Conservation (phyloP, 2,888 invertebrate genomes). For the Synergus itoensis region DNA sequence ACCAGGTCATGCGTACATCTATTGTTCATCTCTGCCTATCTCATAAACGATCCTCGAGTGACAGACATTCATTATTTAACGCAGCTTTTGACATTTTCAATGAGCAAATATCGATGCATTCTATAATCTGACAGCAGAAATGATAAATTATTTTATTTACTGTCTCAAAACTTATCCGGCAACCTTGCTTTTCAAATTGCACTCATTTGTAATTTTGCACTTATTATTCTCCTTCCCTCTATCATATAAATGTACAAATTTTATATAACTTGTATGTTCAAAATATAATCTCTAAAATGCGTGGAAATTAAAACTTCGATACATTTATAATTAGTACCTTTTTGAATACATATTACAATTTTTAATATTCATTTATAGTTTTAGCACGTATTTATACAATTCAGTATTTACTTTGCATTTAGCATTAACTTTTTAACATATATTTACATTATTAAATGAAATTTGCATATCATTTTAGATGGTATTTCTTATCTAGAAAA, state of each 20-base stretch:
- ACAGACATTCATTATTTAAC: conserved; percentile 23
- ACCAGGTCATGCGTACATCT: conserved; percentile 16
- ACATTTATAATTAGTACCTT: background rate
- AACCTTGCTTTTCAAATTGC: background rate
- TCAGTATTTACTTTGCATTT: background rate
- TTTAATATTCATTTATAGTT: background rate
- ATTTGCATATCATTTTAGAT: background rate
- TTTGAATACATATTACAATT: background rate
- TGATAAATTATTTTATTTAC: conserved; percentile 18
- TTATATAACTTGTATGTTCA: background rate
- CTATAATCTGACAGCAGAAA: conserved; percentile 1
- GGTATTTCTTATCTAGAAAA: background rate
- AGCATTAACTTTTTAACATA: background rate
- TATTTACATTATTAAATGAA: background rate
- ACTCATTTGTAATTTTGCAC: background rate
- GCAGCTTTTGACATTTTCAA: conserved; percentile 31
- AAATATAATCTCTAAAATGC: background rate
- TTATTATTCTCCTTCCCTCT: background rate
- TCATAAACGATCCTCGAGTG: conserved; percentile 21
- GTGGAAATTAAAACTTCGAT: background rate
- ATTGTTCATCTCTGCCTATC: conserved; percentile 22
- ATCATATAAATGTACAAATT: background rate
- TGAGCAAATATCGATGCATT: conserved; percentile 12
- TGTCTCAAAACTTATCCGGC: background rate
- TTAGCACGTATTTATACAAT: background rate